These are phyloP conservation scores for Pseudococcus longispinus DNA, from an alignment of 2,888 invertebrate genomes.

Conservation along the genomic window DNA sequence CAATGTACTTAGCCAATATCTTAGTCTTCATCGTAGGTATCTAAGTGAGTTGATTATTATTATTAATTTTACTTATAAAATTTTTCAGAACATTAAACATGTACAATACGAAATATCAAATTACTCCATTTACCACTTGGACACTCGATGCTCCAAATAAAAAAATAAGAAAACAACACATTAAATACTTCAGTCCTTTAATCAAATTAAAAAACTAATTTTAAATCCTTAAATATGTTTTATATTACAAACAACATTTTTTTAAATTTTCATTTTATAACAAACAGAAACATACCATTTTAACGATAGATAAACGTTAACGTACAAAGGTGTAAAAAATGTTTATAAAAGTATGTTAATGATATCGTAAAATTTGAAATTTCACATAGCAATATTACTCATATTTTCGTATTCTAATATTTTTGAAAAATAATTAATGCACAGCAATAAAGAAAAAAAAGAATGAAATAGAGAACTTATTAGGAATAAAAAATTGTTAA, in stretches of 20 bases:
- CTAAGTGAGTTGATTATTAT: too few species aligned
- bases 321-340: slow-evolving; percentile 34
- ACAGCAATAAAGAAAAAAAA: neutral
- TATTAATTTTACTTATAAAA: neutral
- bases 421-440: neutral
- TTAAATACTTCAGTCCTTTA: slow-evolving; percentile 20
- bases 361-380: slow-evolving; percentile 12
- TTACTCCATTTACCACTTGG: too few species aligned
- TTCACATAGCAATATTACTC: neutral
- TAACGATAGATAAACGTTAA: slow-evolving; percentile 44
- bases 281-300: slow-evolving; percentile 39
- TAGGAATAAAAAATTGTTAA: neutral
- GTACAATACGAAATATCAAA: too few species aligned
- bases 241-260: slow-evolving; percentile 35
- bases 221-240: neutral
- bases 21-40: too few species aligned
- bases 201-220: slow-evolving; percentile 32
- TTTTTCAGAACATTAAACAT: neutral
- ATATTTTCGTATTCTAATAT: neutral
- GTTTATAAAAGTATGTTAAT: slow-evolving; percentile 31
- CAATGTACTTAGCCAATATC: too few species aligned
- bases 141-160: too few species aligned
- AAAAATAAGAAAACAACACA: neutral
- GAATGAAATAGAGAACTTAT: neutral
- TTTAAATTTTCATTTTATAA: slow-evolving; percentile 21